A percentile compares a stretch with the other conserved stretches of the same genome.
phyloP scores from a whole-genome alignment of 1,140 invertebrate species.

The Tetramorium alpestre region DNA sequence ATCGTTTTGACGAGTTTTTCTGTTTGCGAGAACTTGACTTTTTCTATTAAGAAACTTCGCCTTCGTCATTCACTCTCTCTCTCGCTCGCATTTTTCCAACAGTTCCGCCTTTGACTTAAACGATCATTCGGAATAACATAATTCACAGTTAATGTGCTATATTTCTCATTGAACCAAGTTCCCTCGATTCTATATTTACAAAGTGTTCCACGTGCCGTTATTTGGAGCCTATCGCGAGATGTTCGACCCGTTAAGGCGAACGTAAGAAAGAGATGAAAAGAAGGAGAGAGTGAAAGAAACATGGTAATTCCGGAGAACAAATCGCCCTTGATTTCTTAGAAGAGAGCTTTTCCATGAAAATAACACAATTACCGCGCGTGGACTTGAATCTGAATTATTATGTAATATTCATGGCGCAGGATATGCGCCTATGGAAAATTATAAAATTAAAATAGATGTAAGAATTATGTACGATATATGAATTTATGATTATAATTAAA shows the following conservation, averaged over 20 bases:
- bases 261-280: not conserved
- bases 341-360: constrained; percentile 25
- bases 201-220: constrained; percentile 44
- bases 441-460: not conserved
- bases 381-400: not conserved
- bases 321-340: constrained; percentile 34
- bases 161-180: constrained; percentile 28
- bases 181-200: constrained; percentile 30
- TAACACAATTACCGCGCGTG: constrained; percentile 12
- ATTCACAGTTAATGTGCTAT: not conserved
- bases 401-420: not conserved
- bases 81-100: not conserved
- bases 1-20: constrained; percentile 30
- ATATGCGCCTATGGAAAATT: not conserved
- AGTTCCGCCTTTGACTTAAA: not conserved
- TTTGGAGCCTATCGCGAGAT: constrained; percentile 14
- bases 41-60: constrained; percentile 44
- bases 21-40: constrained; percentile 1
- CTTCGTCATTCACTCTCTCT: not conserved
- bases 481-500: not conserved
- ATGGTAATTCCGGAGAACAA: constrained; percentile 11
- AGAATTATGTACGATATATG: not conserved
- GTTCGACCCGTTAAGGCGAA: not conserved
- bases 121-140: constrained; percentile 8
- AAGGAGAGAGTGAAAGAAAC: not conserved